Evolutionary conservation across 1,140 invertebrate genomes (phyloP), one percentile per base, ranked within the genome.

Genomic region (Zaprionus lachaisei): DNA sequence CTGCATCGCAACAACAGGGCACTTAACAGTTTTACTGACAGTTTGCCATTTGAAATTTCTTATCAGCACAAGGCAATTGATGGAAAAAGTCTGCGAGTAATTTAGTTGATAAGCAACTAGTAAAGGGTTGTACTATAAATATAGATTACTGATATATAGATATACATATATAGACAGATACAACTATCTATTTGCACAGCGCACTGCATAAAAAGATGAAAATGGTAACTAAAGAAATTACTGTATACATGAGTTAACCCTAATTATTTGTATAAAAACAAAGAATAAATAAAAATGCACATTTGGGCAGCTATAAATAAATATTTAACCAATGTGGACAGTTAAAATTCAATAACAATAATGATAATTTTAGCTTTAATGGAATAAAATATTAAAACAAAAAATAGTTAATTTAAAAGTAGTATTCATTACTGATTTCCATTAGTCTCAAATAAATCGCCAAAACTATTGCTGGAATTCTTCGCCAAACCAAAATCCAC

Each of bases 1-100:
- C 15, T 34, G 37, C 68, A 63, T 26, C n/a, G 49, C 60, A 64
- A 62, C 66, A 69, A 68, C 56, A 61, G 64, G 7, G 31, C 15
- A 6, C 3, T 47, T 57, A 62, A 65, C 69, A 72, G 62, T 31
- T 17, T 12, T 7, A 2, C 12, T 17, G 54, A 12, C 41, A 60
- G 51, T 75, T 70, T 6, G 47, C 1, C n/a, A 57, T 68, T 73
- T 56, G 49, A 64, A 64, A 31, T 28, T 22, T 58, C 60, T 64
- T 75, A 75, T 75, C 72, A 75, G 15, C 70, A 31, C 28, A 20
- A 49, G 49, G 0, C 7, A 15, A 51, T 14, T 24, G 47, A 51
- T 51, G 47, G 11, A 12, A 17, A 51, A 24, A 24, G 47, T 22
- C 11, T 51, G 20, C 47, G 1, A 2, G 20, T 14, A 22, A 22